These are phyloP conservation scores for Eubasilissa splendida DNA, from an alignment of 2,888 invertebrate species.

Conservation along the genomic window DNA sequence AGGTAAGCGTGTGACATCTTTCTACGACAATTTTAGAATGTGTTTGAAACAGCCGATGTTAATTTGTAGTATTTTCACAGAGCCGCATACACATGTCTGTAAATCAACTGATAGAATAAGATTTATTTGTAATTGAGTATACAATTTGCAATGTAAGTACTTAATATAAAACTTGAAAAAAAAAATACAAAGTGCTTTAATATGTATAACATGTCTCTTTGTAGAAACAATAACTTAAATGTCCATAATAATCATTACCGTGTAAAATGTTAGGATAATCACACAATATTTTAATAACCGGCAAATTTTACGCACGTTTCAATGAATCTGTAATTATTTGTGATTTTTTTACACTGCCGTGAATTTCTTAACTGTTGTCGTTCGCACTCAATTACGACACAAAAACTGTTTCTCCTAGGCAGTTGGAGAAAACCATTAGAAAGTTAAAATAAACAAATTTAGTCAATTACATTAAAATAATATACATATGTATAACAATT, in stretches of 20 bases:
- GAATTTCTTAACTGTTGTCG: no score
- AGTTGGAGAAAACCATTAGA: background rate
- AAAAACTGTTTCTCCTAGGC: no score
- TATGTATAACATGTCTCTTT: constrained; percentile 55
- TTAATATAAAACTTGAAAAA: constrained; percentile 48
- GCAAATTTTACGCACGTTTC: constrained; percentile 25
- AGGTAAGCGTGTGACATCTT: no score
- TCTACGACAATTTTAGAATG: no score
- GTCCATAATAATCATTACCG: constrained; percentile 22
- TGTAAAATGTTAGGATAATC: constrained; percentile 34
- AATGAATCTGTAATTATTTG: background rate
- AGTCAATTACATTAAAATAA: constrained; percentile 1
- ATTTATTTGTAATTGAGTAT: constrained; percentile 52
- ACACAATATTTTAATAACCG: constrained; percentile 9
- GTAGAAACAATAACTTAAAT: constrained; percentile 47
- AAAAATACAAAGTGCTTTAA: constrained; percentile 58
- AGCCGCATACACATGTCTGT: constrained; percentile 27
- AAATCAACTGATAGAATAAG: constrained; percentile 52
- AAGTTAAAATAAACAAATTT: background rate
- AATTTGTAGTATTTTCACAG: constrained; percentile 22
- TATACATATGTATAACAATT: no score
- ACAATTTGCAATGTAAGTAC: constrained; percentile 56
- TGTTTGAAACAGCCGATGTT: no score
- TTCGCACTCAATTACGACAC: no score
- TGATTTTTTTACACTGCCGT: background rate